Evolutionary conservation across 2,797 vertebrate species (phyloP), one percentile per base, ranked within the genome.

Genomic region (Borostomias antarcticus): DNA sequence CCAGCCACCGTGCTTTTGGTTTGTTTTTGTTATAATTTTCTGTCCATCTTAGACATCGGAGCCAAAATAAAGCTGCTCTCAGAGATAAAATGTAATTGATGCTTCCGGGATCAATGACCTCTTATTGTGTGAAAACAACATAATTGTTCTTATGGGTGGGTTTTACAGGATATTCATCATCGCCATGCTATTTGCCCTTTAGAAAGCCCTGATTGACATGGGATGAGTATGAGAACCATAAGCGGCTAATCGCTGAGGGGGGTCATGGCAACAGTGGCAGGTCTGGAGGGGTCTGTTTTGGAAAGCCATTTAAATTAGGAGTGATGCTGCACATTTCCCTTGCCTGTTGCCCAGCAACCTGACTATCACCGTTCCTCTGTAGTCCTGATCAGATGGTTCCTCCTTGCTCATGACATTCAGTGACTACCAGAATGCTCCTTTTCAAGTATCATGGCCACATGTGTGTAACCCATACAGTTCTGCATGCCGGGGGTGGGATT

Each of bases 261-360:
- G 48, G 60, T 58, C 33, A 72, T 66, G 69, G 75, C 72, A 81
- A 82, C 77, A 76, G 59, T 80, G 85, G 70, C 68, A 58, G 53
- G 52, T 19, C 43, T 48, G 80, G 77, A 63, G 73, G 68, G 68
- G 64, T 51, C 58, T 66, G 74, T 80, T 23, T 79, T 78, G 66
- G 82, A 85, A 81, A 76, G 72, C 70, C 67, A 78, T 78, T 86
- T 62, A 82, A 86, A 87, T 86, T 74, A 87, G 79, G 82, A 86
- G 63, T 84, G 86, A 91, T 87, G 82, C 78, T 88, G 89, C 86
- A 88, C 77, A 85, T 85, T 86, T 78, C 85, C 66, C 68, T 60
- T 7, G 30, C 61, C 63, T 65, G 91, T 91, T 91, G 88, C 91
- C 74, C 58, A 51, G 91, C 82, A 90, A 90, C 91, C 54, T 86